Evolutionary conservation across 2,888 invertebrate species (phyloP).

Genomic region (Serripes groenlandicus): DNA sequence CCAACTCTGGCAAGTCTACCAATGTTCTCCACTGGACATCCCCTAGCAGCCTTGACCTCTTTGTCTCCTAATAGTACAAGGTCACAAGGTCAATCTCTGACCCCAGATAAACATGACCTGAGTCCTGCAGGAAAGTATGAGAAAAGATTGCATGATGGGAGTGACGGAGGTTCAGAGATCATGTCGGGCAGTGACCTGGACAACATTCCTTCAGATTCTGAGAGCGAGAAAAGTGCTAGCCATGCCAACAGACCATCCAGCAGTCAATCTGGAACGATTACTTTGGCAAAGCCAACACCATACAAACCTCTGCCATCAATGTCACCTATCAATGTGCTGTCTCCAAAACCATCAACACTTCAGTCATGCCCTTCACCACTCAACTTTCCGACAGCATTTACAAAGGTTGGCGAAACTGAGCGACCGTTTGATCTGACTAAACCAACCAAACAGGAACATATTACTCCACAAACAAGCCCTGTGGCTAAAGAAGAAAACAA

Average conservation of each 20-base stretch:
- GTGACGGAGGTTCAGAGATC: conserved; percentile 69
- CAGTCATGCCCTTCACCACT: conserved; percentile 33
- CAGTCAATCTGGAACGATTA: conserved; percentile 11
- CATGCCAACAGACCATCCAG: neutral
- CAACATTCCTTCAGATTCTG: conserved; percentile 77
- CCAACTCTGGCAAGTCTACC: conserved; percentile 72
- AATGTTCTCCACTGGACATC: conserved; percentile 70
- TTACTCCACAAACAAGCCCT: conserved; percentile 50
- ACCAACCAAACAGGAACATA: conserved; percentile 44
- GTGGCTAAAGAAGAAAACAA: conserved; percentile 88
- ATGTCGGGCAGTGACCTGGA: conserved; percentile 75
- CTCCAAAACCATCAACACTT: conserved; percentile 37
- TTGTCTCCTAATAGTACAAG: conserved; percentile 51
- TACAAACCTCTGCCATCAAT: conserved; percentile 29
- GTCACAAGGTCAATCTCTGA: conserved; percentile 57
- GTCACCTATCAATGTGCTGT: conserved; percentile 34
- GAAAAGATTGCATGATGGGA: conserved; percentile 55
- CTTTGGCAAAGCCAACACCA: conserved; percentile 31
- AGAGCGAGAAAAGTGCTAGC: conserved; percentile 71
- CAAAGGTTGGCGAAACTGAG: conserved; percentile 53
- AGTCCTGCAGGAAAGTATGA: conserved; percentile 58
- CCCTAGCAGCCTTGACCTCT: conserved; percentile 64
- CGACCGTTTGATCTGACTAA: conserved; percentile 78
- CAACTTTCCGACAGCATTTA: conserved; percentile 19
- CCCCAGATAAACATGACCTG: conserved; percentile 57